Conservation (phyloP, 2,888 invertebrate species). For the Acronicta leporina region DNA sequence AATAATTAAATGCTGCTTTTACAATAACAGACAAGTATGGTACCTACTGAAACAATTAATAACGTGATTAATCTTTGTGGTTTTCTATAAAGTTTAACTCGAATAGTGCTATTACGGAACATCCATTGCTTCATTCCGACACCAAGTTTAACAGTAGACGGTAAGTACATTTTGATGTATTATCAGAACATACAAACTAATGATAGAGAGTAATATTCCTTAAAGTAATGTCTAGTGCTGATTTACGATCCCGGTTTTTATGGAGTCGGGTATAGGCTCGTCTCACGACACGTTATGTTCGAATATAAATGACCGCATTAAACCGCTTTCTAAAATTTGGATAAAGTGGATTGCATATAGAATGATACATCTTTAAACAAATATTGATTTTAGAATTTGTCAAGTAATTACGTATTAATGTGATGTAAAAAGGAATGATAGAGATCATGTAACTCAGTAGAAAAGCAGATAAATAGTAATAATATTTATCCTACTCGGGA, state of each 20-base stretch:
- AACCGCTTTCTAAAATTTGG: conserved; percentile 67
- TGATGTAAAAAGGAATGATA: no score
- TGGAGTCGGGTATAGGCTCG: conserved; percentile 42
- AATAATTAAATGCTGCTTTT: not conserved
- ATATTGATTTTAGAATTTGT: conserved; percentile 10
- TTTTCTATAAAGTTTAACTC: conserved; percentile 5
- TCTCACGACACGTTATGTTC: conserved; percentile 57
- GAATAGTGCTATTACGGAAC: conserved; percentile 11
- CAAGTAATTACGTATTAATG: no score
- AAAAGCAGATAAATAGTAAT: no score
- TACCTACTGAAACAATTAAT: conserved; percentile 5
- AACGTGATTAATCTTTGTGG: not conserved
- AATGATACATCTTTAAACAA: conserved; percentile 13
- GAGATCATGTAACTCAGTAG: no score
- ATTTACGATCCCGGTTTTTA: conserved; percentile 62
- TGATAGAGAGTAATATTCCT: conserved; percentile 39
- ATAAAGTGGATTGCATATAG: conserved; percentile 47
- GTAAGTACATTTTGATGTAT: conserved; percentile 52
- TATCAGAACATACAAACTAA: conserved; percentile 41
- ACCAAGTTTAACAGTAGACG: conserved; percentile 22
- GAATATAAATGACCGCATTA: conserved; percentile 71
- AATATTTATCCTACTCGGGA: no score
- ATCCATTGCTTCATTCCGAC: conserved; percentile 16
- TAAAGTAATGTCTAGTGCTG: conserved; percentile 44
- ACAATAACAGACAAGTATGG: no score